A percentile compares a stretch with the other conserved stretches of the same genome.
Conservation (phyloP, 35 echinoderm and acorn worm species). For the Ophiothrix spiculata region DNA sequence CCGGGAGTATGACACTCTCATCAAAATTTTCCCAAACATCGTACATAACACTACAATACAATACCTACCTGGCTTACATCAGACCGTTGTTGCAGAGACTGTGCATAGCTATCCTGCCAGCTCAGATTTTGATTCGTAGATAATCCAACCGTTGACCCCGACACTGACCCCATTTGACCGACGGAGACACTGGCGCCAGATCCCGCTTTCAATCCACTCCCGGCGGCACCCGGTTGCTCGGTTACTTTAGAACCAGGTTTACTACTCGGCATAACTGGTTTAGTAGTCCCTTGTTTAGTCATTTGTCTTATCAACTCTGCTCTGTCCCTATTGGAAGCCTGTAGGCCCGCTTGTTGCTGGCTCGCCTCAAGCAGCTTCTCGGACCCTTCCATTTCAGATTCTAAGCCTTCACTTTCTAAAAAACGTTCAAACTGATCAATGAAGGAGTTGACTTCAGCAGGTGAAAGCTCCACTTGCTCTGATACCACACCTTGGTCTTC, state of each 20-base stretch:
- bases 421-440: conserved; percentile 97
- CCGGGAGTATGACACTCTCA: too few relatives aligned
- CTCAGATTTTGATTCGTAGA: not conserved
- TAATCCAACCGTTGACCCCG: not conserved
- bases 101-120: not conserved
- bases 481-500: conserved; percentile 62
- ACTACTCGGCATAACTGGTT: not conserved
- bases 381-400: conserved; percentile 1
- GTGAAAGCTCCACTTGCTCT: conserved; percentile 47
- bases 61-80: too few relatives aligned
- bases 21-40: too few relatives aligned
- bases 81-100: not conserved
- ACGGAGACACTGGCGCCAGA: not conserved
- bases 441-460: conserved; percentile 61
- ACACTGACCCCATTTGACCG: not conserved
- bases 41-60: too few relatives aligned
- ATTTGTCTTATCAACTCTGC: not conserved
- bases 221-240: too few relatives aligned
- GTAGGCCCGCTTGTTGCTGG: not conserved
- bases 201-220: not conserved
- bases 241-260: not conserved
- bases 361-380: not conserved
- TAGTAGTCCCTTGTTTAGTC: not conserved
- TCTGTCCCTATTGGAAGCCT: not conserved
- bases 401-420: conserved; percentile 77